These are phyloP conservation scores for Tinamus guttatus DNA, from an alignment of 2,113 vertebrate genomes.

Conservation along the genomic window DNA sequence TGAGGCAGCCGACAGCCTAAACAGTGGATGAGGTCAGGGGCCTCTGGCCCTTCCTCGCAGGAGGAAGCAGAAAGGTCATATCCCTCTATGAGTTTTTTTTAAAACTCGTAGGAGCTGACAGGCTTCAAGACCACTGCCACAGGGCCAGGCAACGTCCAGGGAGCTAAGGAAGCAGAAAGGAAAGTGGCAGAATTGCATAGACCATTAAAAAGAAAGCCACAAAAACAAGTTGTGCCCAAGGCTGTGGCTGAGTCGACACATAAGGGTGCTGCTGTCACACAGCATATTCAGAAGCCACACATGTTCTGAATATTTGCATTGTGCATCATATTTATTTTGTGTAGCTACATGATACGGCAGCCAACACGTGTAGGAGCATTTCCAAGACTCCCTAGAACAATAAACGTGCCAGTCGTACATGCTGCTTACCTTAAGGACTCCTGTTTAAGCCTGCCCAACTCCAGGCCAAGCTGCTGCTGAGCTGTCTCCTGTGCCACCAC, in stretches of 20 bases:
- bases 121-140: not conserved
- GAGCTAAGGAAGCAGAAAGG: not conserved
- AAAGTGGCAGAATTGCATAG: not conserved
- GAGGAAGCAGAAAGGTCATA: not conserved
- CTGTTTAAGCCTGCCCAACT: constrained; percentile 85
- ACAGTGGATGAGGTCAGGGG: accelerated
- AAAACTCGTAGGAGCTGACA: not conserved
- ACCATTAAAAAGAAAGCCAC: not conserved
- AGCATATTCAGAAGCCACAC: accelerated
- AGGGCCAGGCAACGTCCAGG: not conserved
- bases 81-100: too few relatives aligned
- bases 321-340: accelerated
- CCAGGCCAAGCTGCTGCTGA: constrained; percentile 79
- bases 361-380: not conserved
- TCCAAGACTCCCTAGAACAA: not conserved
- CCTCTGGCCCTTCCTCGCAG: not conserved
- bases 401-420: accelerated
- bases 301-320: not conserved
- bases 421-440: constrained; percentile 85
- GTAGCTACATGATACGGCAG: accelerated
- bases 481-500: constrained; percentile 70
- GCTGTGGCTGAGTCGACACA: not conserved
- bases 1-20: not conserved
- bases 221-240: not conserved
- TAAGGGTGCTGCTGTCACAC: not conserved